A percentile compares a stretch with the other conserved stretches of the same genome.
Conservation (phyloP, 1,140 invertebrate species). For the Penaeus chinensis region DNA sequence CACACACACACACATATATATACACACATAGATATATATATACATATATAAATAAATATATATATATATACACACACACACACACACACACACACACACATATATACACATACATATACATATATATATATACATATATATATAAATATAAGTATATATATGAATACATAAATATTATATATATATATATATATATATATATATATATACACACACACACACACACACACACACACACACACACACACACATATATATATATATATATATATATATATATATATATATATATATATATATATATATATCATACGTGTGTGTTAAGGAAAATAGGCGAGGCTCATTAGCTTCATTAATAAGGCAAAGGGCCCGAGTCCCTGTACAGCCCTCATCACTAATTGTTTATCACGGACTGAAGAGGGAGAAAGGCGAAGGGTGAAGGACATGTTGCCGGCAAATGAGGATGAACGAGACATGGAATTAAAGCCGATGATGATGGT, state of each 20-base stretch:
- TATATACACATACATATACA: background rate
- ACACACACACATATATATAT: background rate
- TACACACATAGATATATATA: background rate
- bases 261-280: constrained; percentile 25
- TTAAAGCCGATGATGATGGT: too few species aligned
- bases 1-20: too few species aligned
- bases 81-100: too few species aligned
- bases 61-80: background rate
- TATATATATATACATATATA: constrained; percentile 15
- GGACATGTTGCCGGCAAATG: too few species aligned
- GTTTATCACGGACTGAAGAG: too few species aligned
- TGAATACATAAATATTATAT: background rate
- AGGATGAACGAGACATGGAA: too few species aligned
- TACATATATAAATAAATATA: background rate
- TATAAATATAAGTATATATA: background rate
- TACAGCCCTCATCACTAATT: too few species aligned
- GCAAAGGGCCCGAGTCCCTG: background rate
- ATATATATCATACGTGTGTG: constrained; percentile 9
- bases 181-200: constrained; percentile 1
- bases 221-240: background rate
- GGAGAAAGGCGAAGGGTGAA: too few species aligned
- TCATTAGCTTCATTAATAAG: background rate
- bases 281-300: constrained; percentile 19
- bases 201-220: background rate
- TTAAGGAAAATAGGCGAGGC: background rate